These are phyloP conservation scores for Syrista parreyssii DNA, from an alignment of 2,888 invertebrate species.

Conservation along the genomic window DNA sequence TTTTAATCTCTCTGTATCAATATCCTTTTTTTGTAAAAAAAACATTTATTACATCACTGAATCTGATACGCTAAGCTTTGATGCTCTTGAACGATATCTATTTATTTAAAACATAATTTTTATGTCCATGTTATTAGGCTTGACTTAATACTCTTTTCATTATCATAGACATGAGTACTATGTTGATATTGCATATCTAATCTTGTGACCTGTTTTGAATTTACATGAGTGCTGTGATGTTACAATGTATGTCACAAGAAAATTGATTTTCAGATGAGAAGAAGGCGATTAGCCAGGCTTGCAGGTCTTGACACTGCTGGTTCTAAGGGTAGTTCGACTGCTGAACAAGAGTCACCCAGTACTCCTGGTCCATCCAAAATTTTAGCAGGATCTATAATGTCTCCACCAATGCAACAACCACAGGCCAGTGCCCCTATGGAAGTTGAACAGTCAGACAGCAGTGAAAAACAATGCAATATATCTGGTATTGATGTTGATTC, in stretches of 20 bases:
- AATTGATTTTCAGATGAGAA: conserved; percentile 73
- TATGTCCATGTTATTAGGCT: neutral
- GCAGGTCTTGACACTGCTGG: conserved; percentile 72
- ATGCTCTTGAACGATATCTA: neutral
- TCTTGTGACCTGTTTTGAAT: too few species aligned
- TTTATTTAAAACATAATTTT: neutral
- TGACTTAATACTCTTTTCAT: neutral
- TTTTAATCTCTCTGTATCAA: neutral
- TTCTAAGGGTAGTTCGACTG: conserved; percentile 66
- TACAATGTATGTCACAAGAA: too few species aligned
- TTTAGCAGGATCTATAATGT: conserved; percentile 48
- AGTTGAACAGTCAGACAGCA: conserved; percentile 67
- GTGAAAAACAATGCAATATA: conserved; percentile 67
- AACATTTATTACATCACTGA: neutral
- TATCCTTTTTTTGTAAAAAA: neutral
- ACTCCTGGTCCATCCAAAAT: conserved; percentile 61
- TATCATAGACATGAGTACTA: neutral
- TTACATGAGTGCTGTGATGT: too few species aligned
- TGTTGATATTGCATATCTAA: too few species aligned
- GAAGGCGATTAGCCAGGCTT: conserved; percentile 79
- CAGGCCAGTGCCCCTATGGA: conserved; percentile 68
- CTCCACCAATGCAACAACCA: conserved; percentile 51
- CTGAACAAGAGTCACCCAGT: conserved; percentile 66
- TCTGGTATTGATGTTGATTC: conserved; percentile 75
- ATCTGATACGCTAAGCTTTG: neutral